Percentiles rank a stretch among this genome's conserved stretches.
These are phyloP conservation scores for Acleris sparsana DNA, from an alignment of 2,888 invertebrate genomes.

Conservation along the genomic window DNA sequence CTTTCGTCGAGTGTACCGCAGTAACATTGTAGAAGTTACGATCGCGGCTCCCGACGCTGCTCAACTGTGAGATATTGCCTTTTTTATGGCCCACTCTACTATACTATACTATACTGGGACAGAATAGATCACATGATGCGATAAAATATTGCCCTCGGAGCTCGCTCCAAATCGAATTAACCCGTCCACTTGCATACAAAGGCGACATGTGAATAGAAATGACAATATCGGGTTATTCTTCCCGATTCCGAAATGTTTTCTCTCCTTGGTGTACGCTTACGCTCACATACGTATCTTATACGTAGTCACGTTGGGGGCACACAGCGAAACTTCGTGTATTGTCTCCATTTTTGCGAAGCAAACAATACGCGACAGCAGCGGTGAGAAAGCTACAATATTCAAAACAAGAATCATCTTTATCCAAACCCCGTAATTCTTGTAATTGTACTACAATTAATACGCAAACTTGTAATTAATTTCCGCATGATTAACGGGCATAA, in stretches of 20 bases:
- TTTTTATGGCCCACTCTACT: constrained; percentile 82
- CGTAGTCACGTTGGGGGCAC: background rate
- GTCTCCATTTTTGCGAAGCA: constrained; percentile 32
- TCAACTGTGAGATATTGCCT: constrained; percentile 83
- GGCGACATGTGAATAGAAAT: constrained; percentile 77
- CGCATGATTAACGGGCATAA: constrained; percentile 82
- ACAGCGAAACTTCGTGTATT: background rate
- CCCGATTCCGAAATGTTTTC: constrained; percentile 69
- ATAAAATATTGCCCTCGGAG: constrained; percentile 81
- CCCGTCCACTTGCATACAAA: constrained; percentile 83
- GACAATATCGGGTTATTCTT: constrained; percentile 68
- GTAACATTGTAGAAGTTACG: constrained; percentile 83
- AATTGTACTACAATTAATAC: constrained; percentile 82
- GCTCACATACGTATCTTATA: background rate
- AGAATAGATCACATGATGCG: constrained; percentile 83
- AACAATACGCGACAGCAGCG: constrained; percentile 13
- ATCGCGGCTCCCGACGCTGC: constrained; percentile 75
- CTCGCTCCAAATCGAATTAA: constrained; percentile 80
- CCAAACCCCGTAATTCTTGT: constrained; percentile 70
- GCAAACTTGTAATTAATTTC: constrained; percentile 83
- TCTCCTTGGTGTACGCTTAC: constrained; percentile 49
- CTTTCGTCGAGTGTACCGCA: constrained; percentile 67
- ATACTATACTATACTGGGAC: constrained; percentile 80
- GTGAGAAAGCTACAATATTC: constrained; percentile 32
- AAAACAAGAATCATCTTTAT: constrained; percentile 46